Evolutionary conservation across 2,888 invertebrate genomes (phyloP), one percentile per base, ranked within the genome.

Genomic region (Cabera pusaria): DNA sequence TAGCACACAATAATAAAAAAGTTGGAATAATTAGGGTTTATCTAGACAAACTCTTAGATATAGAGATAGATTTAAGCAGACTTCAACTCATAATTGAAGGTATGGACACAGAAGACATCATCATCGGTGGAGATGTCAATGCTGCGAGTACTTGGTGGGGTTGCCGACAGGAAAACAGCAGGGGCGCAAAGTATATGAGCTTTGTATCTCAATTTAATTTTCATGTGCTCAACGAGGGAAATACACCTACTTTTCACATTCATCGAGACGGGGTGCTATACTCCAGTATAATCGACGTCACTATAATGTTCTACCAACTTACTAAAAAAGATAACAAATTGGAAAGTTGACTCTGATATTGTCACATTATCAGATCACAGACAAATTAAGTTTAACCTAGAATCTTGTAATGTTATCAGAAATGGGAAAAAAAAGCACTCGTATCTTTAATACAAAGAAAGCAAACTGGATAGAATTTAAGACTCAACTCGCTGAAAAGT

Each of bases 111-210:
- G 6, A 19, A 5, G 19, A 19, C 6, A 19, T 19, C 5, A 19
- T 19, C 5, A n/a, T 19, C 5, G 19, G n/a, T 5, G 19, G 19
- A 6, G 19, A 19, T 6, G 19, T 6, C n/a, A 19, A 19, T 6
- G 19, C 19, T n/a, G 19, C 19, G 2, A 19, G 19, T n/a, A 19
- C 19, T n/a, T 19, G 19, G 19, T 19, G 19, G 19, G 19, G 19
- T n/a, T 5, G 19, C 6, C 5, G 6, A 6, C 4, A 19, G 19
- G 19, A 19, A n/a, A n/a, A 19, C 6, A 6, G 19, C 2, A 19
- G 19, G 19, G 19, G 19, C n/a, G 19, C 19, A 19, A 19, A 19
- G 19, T 19, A 5, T 5, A 19, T 19, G 19, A 5, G 6, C 6
- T 6, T 19, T 19, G 6, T 19, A n/a, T 19, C 19, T 2, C 19